phyloP scores from a whole-genome alignment of 2,888 invertebrate species.

The Ceriagrion tenellum region DNA sequence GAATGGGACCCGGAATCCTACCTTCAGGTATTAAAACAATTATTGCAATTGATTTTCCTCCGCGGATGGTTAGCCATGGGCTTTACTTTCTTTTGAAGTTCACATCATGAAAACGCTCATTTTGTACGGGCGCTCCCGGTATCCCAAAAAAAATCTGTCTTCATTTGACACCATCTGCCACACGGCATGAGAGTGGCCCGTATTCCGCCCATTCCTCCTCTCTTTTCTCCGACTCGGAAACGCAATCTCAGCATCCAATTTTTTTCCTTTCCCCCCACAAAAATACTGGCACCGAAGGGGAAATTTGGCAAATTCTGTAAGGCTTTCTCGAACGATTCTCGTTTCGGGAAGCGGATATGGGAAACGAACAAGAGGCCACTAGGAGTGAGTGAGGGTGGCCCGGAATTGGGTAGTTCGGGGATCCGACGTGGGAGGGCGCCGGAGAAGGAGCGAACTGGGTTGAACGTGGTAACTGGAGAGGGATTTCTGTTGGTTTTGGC shows the following conservation, averaged over 20 bases:
- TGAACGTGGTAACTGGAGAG: background rate
- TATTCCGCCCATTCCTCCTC: no score
- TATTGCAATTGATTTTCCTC: no score
- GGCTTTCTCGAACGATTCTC: background rate
- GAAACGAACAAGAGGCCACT: background rate
- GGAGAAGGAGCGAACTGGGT: background rate
- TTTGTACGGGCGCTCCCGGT: background rate
- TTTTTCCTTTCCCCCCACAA: background rate
- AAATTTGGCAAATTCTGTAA: slow-evolving; percentile 35
- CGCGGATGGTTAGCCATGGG: no score
- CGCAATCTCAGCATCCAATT: slow-evolving; percentile 41
- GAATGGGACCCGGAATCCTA: no score
- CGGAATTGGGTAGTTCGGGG: background rate
- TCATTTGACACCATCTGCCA: slow-evolving; percentile 50
- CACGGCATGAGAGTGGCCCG: background rate
- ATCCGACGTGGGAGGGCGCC: background rate
- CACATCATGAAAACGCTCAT: background rate
- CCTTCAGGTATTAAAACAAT: no score
- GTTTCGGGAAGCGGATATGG: slow-evolving; percentile 10
- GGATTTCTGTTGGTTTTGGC: slow-evolving; percentile 36
- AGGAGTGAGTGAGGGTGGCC: background rate
- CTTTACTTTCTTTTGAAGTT: background rate
- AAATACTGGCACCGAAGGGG: background rate
- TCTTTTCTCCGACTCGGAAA: no score
- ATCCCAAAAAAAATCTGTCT: background rate